These are phyloP conservation scores for Lacerta agilis DNA, from an alignment of 2,797 vertebrate species.

Conservation along the genomic window DNA sequence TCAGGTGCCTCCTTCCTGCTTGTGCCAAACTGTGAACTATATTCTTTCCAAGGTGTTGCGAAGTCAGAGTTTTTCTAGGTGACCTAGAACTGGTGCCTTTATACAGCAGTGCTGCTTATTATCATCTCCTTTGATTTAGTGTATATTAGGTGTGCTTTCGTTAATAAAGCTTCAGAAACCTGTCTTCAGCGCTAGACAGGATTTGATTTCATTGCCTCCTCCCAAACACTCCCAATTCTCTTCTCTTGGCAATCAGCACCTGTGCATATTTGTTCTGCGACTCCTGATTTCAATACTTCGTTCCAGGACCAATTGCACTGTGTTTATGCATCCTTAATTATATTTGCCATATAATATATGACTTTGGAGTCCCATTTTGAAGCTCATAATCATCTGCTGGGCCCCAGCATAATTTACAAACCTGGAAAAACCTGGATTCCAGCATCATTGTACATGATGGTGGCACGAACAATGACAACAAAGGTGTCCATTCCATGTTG, in stretches of 20 bases:
- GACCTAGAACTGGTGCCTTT: not conserved
- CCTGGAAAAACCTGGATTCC: constrained; percentile 50
- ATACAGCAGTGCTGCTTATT: constrained; percentile 16
- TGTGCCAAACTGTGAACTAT: constrained; percentile 34
- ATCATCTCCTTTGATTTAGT: constrained; percentile 43
- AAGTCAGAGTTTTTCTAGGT: not conserved
- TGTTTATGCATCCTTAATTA: constrained; percentile 54
- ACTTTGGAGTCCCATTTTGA: constrained; percentile 55
- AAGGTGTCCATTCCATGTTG: not conserved
- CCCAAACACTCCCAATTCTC: constrained; percentile 18
- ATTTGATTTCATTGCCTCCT: constrained; percentile 42
- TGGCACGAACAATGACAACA: constrained; percentile 37
- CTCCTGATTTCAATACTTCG: constrained; percentile 49
- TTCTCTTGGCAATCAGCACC: constrained; percentile 36
- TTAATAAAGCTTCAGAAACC: constrained; percentile 23
- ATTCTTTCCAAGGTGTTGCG: constrained; percentile 40
- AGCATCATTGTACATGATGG: constrained; percentile 22
- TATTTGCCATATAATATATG: constrained; percentile 37
- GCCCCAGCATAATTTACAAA: constrained; percentile 49
- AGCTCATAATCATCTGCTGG: constrained; percentile 40
- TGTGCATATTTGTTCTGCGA: constrained; percentile 42
- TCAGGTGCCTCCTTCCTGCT: not conserved
- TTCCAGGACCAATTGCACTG: constrained; percentile 42
- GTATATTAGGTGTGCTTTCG: constrained; percentile 32
- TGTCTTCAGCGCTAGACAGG: not conserved